Evolutionary conservation across 2,113 vertebrate genomes (phyloP), one percentile per base, ranked within the genome.

Genomic region (Dermatemys mawii): DNA sequence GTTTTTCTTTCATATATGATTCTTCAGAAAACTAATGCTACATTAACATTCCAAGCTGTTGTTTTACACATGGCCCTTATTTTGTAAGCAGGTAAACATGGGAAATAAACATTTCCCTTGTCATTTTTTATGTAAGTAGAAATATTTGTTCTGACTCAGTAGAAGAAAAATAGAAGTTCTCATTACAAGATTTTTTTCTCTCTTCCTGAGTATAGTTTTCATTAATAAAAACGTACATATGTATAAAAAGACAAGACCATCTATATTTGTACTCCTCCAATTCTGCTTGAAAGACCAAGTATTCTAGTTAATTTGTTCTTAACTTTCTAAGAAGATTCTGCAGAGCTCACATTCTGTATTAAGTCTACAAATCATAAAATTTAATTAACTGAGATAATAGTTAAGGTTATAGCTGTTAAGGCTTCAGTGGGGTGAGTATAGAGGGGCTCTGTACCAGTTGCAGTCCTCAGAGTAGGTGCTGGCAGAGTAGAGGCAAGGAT

Each of bases 51-150:
- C 57, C 44, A 49, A 90, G 26, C 81, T 78, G 29, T 51, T 3
- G 46, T 76, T 89, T 91, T 84, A 79, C 50, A 38, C 8, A 14
- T 8, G 11, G 21, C 14, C 70, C 75, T 90, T 89, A 82, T 87
- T 91, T 90, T 86, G 53, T 55, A 90, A 86, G 29, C 88, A 91
- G 50, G 44, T 87, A 94, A 90, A 87, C 8, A 90, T 2, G 11
- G 91, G n/a, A 95, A 91, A 90, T 26, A 92, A 93, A 82, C 14
- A 38, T 88, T 94, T 91, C 38, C 26, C 48, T 90, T 81, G 38
- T 55, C 51, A 81, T 81, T 94, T 75, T 89, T 88, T 10, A 86
- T 46, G 75, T 22, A 94, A 70, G 78, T 8, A 12, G n/a, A 90
- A 86, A 51, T 80, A 80, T 80, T 53, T 80, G 60, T 80, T 53